phyloP scores from a whole-genome alignment of 2,888 invertebrate genomes.

The Erynnis tages region DNA sequence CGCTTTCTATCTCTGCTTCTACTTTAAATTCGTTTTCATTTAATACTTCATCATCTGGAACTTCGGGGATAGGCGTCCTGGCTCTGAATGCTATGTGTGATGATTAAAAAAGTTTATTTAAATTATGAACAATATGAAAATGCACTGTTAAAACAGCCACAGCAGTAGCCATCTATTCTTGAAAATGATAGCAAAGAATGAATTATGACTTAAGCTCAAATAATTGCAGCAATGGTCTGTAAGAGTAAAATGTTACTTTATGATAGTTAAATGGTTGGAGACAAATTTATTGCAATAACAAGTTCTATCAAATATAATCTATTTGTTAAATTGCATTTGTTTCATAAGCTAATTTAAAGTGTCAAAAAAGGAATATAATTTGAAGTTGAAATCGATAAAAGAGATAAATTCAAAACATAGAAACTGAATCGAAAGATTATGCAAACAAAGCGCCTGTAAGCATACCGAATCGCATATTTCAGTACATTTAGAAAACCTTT shows the following conservation, averaged over 20 bases:
- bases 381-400: too few species aligned
- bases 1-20: slow-evolving; percentile 69
- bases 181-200: slow-evolving; percentile 13
- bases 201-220: neutral
- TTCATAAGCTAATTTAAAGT: too few species aligned
- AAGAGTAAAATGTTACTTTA: too few species aligned
- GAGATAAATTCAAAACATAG: too few species aligned
- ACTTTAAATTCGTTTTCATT: slow-evolving; percentile 64
- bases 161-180: slow-evolving; percentile 11
- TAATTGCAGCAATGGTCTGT: neutral
- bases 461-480: slow-evolving; percentile 1
- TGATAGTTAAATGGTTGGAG: too few species aligned
- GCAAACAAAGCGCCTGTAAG: neutral
- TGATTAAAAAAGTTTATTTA: slow-evolving; percentile 15
- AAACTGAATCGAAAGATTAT: neutral
- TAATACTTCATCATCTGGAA: slow-evolving; percentile 70
- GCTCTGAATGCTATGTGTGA: slow-evolving; percentile 62
- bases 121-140: slow-evolving; percentile 12
- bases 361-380: too few species aligned
- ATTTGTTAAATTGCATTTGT: too few species aligned
- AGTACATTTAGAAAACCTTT: neutral
- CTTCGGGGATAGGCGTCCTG: slow-evolving; percentile 82
- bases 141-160: slow-evolving; percentile 3
- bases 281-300: too few species aligned
- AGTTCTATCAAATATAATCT: too few species aligned